Conservation (phyloP, 2,113 vertebrate genomes). For the Chrysochloris asiatica region DNA sequence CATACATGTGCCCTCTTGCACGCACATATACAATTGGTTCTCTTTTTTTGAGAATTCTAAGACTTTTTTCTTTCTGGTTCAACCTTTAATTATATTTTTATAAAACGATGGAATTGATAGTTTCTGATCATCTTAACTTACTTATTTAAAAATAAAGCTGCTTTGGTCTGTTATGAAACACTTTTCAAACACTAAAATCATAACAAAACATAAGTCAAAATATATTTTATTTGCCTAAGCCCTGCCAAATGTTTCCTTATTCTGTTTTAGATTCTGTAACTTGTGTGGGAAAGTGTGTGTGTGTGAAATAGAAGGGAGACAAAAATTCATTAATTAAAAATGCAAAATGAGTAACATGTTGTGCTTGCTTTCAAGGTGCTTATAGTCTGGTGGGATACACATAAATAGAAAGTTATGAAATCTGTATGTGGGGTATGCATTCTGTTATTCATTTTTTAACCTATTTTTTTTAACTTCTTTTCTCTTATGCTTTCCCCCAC, state of each 20-base stretch:
- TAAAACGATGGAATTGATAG: constrained; percentile 1
- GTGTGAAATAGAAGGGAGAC: neutral
- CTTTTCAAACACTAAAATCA: constrained; percentile 29
- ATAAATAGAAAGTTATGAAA: neutral
- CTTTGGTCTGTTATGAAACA: constrained; percentile 23
- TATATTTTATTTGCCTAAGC: constrained; percentile 1
- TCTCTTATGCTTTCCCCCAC: neutral
- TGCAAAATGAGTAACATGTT: neutral
- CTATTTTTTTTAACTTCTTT: constrained; percentile 20
- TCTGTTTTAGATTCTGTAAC: neutral
- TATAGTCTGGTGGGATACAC: neutral
- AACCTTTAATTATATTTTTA: constrained; percentile 9
- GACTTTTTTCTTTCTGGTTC: neutral
- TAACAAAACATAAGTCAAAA: constrained; percentile 41
- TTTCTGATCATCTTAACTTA: constrained; percentile 35
- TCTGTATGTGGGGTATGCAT: neutral
- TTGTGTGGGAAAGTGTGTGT: neutral
- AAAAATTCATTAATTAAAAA: neutral
- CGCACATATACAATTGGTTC: neutral
- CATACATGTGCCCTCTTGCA: neutral
- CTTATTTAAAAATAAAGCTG: neutral
- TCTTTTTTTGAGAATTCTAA: neutral
- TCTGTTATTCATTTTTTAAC: neutral
- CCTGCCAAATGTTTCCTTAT: neutral
- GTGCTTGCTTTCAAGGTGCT: neutral